Evolutionary conservation across 92 coral and sea anemone species (phyloP).

Genomic region (Umimayanthus kanabou): DNA sequence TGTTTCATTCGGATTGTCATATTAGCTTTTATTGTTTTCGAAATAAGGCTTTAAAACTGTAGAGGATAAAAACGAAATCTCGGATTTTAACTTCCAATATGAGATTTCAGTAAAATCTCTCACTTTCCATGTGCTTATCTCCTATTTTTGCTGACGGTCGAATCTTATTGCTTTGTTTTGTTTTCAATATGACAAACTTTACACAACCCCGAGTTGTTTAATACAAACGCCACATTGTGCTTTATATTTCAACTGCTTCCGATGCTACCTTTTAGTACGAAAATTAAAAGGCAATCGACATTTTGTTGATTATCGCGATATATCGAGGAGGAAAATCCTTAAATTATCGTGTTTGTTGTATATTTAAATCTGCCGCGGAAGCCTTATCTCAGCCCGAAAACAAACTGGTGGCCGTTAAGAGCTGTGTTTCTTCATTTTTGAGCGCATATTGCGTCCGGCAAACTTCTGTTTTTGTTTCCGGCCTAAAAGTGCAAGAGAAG

Average conservation of each 20-base stretch:
- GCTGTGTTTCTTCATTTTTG: neutral
- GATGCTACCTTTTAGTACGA: neutral
- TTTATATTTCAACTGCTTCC: conserved; percentile 2
- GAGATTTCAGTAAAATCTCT: neutral
- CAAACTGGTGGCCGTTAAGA: neutral
- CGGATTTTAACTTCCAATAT: neutral
- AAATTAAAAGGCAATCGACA: conserved; percentile 22
- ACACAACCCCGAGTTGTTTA: conserved; percentile 28
- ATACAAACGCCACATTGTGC: neutral
- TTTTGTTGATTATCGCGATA: neutral
- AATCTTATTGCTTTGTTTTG: neutral
- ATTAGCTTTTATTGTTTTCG: neutral
- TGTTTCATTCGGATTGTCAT: neutral
- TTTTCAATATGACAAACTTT: conserved; percentile 18
- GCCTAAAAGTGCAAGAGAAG: neutral
- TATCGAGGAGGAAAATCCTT: conserved; percentile 8
- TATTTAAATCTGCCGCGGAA: conserved; percentile 21
- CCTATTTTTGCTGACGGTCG: neutral
- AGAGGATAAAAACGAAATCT: neutral
- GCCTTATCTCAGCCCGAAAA: neutral
- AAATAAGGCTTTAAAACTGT: neutral
- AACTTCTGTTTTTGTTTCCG: neutral
- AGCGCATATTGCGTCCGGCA: neutral
- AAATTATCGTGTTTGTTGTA: conserved; percentile 13
- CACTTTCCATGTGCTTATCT: neutral